A percentile compares a stretch with the other conserved stretches of the same genome.
Conservation (phyloP, 2,113 vertebrate genomes). For the Apteryx owenii region DNA sequence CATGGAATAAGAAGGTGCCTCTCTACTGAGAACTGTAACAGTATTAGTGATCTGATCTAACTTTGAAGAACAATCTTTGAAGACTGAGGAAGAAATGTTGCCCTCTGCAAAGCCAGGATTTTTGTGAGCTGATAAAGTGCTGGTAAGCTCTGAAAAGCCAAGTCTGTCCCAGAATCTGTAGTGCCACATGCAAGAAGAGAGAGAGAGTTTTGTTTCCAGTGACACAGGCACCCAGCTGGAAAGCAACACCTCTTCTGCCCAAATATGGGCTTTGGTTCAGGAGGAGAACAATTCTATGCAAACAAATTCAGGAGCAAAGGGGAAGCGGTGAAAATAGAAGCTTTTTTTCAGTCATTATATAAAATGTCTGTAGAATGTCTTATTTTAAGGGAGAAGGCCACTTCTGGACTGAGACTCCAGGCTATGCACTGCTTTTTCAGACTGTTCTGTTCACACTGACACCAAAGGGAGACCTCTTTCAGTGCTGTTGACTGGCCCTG, state of each 20-base stretch:
- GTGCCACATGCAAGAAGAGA: not conserved
- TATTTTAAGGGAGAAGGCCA: not conserved
- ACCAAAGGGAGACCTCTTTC: not conserved
- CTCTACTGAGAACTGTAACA: not conserved
- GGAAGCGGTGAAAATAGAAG: not conserved
- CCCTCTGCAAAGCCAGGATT: not conserved
- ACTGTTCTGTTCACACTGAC: not conserved
- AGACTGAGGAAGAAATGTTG: not conserved
- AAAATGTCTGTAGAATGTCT: not conserved
- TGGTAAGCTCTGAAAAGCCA: not conserved
- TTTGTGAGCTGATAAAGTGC: not conserved
- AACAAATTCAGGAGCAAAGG: not conserved
- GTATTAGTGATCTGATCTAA: not conserved
- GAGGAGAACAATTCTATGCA: not conserved
- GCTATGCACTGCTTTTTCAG: not conserved
- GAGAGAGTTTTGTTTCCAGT: not conserved
- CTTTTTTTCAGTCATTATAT: not conserved
- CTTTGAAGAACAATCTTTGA: not conserved
- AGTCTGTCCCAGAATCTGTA: not conserved
- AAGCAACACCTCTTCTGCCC: not conserved
- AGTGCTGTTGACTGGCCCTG: not conserved
- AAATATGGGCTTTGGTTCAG: not conserved
- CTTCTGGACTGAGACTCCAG: not conserved
- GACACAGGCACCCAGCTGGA: rapidly evolving
- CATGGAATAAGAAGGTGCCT: not conserved